Conservation (phyloP, 2,113 vertebrate species). For the Caracal caracal region DNA sequence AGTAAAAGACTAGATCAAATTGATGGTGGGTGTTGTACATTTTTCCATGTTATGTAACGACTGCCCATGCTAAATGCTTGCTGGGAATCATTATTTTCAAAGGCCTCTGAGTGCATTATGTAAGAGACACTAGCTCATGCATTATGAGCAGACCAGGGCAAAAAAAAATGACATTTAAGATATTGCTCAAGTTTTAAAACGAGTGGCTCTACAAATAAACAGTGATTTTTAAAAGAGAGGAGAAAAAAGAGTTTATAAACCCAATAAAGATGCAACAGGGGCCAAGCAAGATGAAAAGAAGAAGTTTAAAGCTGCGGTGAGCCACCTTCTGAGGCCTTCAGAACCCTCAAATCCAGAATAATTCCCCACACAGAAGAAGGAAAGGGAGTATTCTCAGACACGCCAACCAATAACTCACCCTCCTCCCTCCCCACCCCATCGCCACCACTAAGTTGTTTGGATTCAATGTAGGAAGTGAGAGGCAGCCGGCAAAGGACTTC, state of each 20-base stretch:
- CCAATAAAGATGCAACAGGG: conserved; percentile 58
- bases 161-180: conserved; percentile 65
- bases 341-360: background rate
- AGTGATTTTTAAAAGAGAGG: conserved; percentile 58
- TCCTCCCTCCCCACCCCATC: background rate
- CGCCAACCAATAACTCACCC: background rate
- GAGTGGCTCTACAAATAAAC: conserved; percentile 71
- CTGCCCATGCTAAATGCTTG: conserved; percentile 20
- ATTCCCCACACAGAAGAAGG: background rate
- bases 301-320: conserved; percentile 14
- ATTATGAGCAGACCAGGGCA: conserved; percentile 53
- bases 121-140: conserved; percentile 57
- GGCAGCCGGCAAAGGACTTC: background rate
- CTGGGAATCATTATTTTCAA: conserved; percentile 58
- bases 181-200: conserved; percentile 69
- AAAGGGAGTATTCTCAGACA: background rate
- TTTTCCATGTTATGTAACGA: conserved; percentile 31
- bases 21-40: background rate
- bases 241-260: conserved; percentile 62
- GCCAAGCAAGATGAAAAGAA: conserved; percentile 60
- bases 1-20: conserved; percentile 21
- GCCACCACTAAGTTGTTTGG: background rate
- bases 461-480: background rate
- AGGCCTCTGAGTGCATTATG: conserved; percentile 45
- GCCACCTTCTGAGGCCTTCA: conserved; percentile 3